Evolutionary conservation across 1,140 invertebrate genomes (phyloP).

Genomic region (Neelides sp.): DNA sequence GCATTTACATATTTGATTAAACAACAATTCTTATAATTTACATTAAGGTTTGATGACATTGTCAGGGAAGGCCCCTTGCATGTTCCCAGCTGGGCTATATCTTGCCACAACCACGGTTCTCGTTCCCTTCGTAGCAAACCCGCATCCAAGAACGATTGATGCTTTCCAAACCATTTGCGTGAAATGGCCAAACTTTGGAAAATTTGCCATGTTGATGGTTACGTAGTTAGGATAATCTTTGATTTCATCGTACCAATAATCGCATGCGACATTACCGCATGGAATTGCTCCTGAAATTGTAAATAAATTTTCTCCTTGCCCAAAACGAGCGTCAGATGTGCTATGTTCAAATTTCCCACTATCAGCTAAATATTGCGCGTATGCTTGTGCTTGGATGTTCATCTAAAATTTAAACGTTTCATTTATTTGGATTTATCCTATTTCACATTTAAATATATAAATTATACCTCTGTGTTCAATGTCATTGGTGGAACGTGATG

Average conservation of each 20-base stretch:
- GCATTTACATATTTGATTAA: no score
- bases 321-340: not conserved
- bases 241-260: not conserved
- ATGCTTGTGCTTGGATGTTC: not conserved
- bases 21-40: no score
- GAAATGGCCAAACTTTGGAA: not conserved
- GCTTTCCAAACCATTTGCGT: slow-evolving; percentile 14
- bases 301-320: not conserved
- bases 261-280: not conserved
- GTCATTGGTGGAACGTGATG: not conserved
- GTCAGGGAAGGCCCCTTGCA: not conserved
- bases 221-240: not conserved
- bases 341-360: not conserved
- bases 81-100: slow-evolving; percentile 8
- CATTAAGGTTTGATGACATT: no score
- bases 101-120: slow-evolving; percentile 10
- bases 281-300: not conserved
- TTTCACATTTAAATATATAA: not conserved
- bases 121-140: slow-evolving; percentile 9
- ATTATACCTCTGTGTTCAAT: slow-evolving; percentile 6
- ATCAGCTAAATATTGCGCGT: slow-evolving; percentile 2
- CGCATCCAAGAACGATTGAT: slow-evolving; percentile 13
- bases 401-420: not conserved
- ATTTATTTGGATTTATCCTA: not conserved
- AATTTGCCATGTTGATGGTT: slow-evolving; percentile 1